phyloP scores from a whole-genome alignment of 2,888 invertebrate species.

The Philaethria dido region DNA sequence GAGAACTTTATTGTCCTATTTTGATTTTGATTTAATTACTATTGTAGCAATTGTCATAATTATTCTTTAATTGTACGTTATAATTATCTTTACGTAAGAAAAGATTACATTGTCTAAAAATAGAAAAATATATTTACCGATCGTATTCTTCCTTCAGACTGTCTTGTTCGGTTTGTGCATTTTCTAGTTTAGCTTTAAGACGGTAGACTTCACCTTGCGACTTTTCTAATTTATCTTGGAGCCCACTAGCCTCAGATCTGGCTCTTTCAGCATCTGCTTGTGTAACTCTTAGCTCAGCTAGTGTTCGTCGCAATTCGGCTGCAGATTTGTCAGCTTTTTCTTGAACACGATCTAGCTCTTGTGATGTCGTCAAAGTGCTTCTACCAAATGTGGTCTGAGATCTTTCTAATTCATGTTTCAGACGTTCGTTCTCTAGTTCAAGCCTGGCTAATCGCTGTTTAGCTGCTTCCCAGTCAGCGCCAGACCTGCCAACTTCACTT shows the following conservation, averaged over 20 bases:
- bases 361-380: constrained; percentile 91
- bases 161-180: constrained; percentile 97
- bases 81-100: no score
- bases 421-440: constrained; percentile 95
- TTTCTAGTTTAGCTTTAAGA: constrained; percentile 96
- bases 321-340: constrained; percentile 93
- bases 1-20: neutral
- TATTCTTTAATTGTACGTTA: no score
- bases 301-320: constrained; percentile 92
- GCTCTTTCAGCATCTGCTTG: constrained; percentile 96
- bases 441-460: constrained; percentile 92
- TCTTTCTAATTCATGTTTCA: constrained; percentile 93
- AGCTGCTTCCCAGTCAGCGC: constrained; percentile 94
- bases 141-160: constrained; percentile 96
- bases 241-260: constrained; percentile 90
- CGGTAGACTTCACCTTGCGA: constrained; percentile 97
- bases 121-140: constrained; percentile 65
- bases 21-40: neutral
- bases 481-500: constrained; percentile 94
- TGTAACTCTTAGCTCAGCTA: constrained; percentile 95
- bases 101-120: no score
- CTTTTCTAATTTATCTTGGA: constrained; percentile 96
- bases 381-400: constrained; percentile 93
- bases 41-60: neutral
- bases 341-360: constrained; percentile 92